A percentile compares a stretch with the other conserved stretches of the same genome.
phyloP scores from a whole-genome alignment of 2,888 invertebrate species.

The Apamea monoglypha region DNA sequence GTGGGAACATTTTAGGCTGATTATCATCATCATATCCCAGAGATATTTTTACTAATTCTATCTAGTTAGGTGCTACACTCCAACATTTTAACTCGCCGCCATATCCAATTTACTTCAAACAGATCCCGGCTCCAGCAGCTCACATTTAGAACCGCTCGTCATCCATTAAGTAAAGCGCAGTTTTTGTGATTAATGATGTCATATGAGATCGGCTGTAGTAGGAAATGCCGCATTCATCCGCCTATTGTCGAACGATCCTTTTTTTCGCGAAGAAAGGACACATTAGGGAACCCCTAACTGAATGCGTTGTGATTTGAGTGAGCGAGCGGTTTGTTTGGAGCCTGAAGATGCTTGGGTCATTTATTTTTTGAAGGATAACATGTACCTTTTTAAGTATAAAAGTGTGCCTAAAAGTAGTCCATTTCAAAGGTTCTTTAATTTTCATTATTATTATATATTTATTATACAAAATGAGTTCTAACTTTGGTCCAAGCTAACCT shows the following conservation, averaged over 20 bases:
- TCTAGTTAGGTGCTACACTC: not conserved
- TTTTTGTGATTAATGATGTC: conserved; percentile 74
- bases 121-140: conserved; percentile 27
- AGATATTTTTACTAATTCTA: not conserved
- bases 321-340: conserved; percentile 17
- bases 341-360: conserved; percentile 4
- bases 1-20: too few species aligned
- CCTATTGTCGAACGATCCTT: conserved; percentile 53
- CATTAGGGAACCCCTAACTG: conserved; percentile 37
- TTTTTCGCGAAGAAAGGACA: conserved; percentile 47
- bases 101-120: conserved; percentile 48
- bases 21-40: not conserved
- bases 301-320: conserved; percentile 35
- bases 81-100: not conserved
- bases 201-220: conserved; percentile 48
- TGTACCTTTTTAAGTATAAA: not conserved
- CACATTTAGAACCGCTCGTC: conserved; percentile 51
- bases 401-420: not conserved
- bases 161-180: conserved; percentile 67
- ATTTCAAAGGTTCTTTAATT: not conserved
- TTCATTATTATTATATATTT: too few species aligned
- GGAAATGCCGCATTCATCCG: conserved; percentile 39
- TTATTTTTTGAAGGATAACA: not conserved
- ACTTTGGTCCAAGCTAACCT: not conserved
- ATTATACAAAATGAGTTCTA: not conserved